These are phyloP conservation scores for Macrobrachium nipponense DNA, from an alignment of 1,140 invertebrate species.

Conservation along the genomic window DNA sequence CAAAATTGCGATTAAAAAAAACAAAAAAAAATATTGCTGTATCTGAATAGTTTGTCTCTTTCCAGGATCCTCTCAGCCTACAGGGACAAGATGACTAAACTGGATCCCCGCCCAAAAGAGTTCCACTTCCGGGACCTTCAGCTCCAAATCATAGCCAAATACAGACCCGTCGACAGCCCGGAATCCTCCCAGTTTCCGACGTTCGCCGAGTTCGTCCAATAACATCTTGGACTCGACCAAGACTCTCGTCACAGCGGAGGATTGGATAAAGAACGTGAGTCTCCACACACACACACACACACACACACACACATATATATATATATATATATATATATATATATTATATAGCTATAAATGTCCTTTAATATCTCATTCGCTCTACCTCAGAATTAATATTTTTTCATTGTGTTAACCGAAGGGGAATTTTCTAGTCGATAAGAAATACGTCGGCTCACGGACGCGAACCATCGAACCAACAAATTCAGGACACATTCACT, in stretches of 20 bases:
- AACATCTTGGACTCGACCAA: constrained; percentile 31
- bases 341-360: no score
- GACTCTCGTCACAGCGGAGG: background rate
- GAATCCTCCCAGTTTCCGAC: constrained; percentile 23
- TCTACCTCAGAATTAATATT: no score
- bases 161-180: background rate
- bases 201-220: constrained; percentile 34
- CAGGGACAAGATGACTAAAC: constrained; percentile 34
- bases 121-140: constrained; percentile 26
- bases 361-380: no score
- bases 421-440: no score
- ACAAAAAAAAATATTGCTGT: background rate
- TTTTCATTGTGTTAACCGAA: no score
- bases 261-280: constrained; percentile 36
- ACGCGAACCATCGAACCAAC: no score
- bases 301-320: no score
- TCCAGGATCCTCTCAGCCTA: constrained; percentile 39
- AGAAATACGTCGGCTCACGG: no score
- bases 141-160: constrained; percentile 27
- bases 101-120: constrained; percentile 5
- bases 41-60: background rate
- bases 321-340: background rate
- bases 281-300: background rate
- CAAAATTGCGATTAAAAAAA: background rate
- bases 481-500: no score